These are phyloP conservation scores for Drosophila formosana DNA, from an alignment of 2,888 invertebrate species.

Conservation along the genomic window DNA sequence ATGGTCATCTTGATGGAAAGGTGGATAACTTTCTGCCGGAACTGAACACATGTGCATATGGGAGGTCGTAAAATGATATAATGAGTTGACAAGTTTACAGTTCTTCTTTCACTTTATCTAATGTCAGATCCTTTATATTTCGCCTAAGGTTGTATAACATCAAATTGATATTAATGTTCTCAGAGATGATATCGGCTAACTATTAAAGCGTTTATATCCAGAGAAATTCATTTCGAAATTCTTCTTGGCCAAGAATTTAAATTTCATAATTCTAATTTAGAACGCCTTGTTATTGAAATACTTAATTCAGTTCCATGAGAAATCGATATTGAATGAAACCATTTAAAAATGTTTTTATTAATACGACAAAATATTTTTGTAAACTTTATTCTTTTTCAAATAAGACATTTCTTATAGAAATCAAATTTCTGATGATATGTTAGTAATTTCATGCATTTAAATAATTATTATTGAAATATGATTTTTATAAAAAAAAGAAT, in stretches of 20 bases:
- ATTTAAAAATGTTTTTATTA: background rate
- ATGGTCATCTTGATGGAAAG: conserved; percentile 46
- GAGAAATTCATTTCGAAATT: background rate
- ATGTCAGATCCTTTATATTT: background rate
- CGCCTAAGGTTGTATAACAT: background rate
- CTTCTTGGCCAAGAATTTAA: background rate
- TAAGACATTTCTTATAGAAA: too few relatives aligned
- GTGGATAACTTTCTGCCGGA: conserved; percentile 16
- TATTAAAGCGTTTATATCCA: background rate
- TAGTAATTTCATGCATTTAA: too few relatives aligned
- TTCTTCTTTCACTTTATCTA: conserved; percentile 6
- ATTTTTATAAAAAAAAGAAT: too few relatives aligned
- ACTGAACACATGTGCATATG: conserved; percentile 3
- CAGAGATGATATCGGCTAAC: background rate
- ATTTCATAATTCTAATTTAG: background rate
- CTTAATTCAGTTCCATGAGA: background rate
- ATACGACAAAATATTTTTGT: too few relatives aligned
- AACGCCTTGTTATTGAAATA: background rate
- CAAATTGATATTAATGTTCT: conserved; percentile 1
- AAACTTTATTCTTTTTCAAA: too few relatives aligned
- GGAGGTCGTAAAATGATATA: conserved; percentile 2
- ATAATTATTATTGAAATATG: too few relatives aligned
- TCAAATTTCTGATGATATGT: too few relatives aligned
- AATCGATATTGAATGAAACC: background rate
- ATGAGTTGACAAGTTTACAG: conserved; percentile 24